Evolutionary conservation across 2,888 invertebrate species (phyloP), one percentile per base, ranked within the genome.

Genomic region (Chrysolina oricalcia): DNA sequence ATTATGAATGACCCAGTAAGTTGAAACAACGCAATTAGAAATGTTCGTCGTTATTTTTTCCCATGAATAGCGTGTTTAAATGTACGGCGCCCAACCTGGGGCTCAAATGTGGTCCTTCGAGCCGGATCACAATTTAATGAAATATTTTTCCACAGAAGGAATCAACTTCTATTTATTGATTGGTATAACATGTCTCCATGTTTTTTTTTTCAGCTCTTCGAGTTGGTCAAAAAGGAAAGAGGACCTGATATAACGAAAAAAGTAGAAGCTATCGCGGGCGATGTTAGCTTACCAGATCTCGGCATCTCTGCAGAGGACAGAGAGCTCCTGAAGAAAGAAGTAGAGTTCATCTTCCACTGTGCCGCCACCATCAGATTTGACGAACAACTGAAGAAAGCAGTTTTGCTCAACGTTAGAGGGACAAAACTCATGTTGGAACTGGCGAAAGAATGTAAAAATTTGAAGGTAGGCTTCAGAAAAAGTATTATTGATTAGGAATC

Each of bases 351-450:
- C n/a, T 95, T 96, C 85, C 99, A 99, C 85, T 85, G 93, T 74
- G 94, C 94, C 2, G 94, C 94, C 1, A 93, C 93, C 17, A 91
- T 94, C 75, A 91, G 94, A 88, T 97, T 99, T 86, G 98, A 99
- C 87, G 98, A 98, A 87, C 92, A 94, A 19, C 90, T 99, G 68
- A 96, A 95, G 86, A 93, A 93, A 80, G 97, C 99, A 0, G 95
- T 98, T 9, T 90, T 97, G 71, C 91, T 99, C 88, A 99, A 99
- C 89, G 95, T 97, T 0, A 91, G 97, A 73, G 98, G 97, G 48
- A 98, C 98, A 0, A 95, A 96, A 86, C 92, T 94, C 77, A 93
- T 98, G 91, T 87, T 99, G 74, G 94, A 95, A 11, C 88, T 99
- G 72, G 97, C 95, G 66, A 94, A 93, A 85, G 91, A 92, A 79